Conservation (phyloP, 2,888 invertebrate species). For the Acholoe squamosa region DNA sequence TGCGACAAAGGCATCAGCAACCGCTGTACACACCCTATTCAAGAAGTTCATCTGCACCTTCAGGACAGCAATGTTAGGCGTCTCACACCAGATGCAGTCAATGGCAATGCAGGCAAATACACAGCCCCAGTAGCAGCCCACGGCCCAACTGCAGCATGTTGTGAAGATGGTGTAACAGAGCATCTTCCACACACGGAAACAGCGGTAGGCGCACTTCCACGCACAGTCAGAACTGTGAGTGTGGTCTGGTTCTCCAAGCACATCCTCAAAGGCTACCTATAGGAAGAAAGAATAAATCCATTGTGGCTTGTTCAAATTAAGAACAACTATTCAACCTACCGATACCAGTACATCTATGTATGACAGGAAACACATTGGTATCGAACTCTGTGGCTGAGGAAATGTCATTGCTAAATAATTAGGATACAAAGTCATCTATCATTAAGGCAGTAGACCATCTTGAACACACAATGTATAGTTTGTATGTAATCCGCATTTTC, state of each 20-base stretch:
- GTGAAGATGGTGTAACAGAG: slow-evolving; percentile 61
- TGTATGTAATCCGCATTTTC: too few relatives aligned
- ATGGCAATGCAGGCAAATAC: slow-evolving; percentile 57
- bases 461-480: too few relatives aligned
- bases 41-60: neutral
- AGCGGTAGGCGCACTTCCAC: slow-evolving; percentile 62
- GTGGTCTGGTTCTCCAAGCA: slow-evolving; percentile 62
- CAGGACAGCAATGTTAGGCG: neutral
- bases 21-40: neutral
- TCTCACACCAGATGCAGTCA: slow-evolving; percentile 42
- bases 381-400: too few relatives aligned
- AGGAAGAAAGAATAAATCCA: neutral
- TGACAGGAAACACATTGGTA: too few relatives aligned
- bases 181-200: slow-evolving; percentile 44
- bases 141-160: slow-evolving; percentile 49
- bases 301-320: too few relatives aligned
- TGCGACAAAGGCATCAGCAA: neutral
- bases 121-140: slow-evolving; percentile 64
- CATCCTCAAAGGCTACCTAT: slow-evolving; percentile 63
- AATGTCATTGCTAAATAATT: too few relatives aligned
- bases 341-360: too few relatives aligned
- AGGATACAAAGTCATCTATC: too few relatives aligned
- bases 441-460: too few relatives aligned
- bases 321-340: too few relatives aligned
- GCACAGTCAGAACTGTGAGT: slow-evolving; percentile 63